These are phyloP conservation scores for Acinonyx jubatus DNA, from an alignment of 2,113 vertebrate genomes.

Conservation along the genomic window DNA sequence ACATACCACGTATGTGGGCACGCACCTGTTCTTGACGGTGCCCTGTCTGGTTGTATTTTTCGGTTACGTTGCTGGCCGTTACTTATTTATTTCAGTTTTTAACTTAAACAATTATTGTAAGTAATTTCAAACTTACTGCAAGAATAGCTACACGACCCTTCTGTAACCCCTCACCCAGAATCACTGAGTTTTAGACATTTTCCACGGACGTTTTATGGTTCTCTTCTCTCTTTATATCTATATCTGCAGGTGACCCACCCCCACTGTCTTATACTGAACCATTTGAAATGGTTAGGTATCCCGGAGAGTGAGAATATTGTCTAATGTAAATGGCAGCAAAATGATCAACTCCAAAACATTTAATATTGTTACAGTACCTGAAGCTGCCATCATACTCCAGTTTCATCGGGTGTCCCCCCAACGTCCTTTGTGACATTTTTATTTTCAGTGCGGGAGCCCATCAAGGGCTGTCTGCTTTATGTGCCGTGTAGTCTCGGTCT, in stretches of 20 bases:
- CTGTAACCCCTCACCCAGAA: neutral
- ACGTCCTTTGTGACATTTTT: neutral
- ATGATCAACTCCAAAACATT: neutral
- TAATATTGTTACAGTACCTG: neutral
- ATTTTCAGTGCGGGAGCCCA: neutral
- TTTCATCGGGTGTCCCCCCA: neutral
- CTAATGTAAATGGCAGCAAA: neutral
- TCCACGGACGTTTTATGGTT: neutral
- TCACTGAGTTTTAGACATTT: neutral
- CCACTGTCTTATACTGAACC: neutral
- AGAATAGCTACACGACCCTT: neutral
- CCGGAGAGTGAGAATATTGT: neutral
- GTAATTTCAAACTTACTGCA: neutral
- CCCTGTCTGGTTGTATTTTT: neutral
- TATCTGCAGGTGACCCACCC: neutral
- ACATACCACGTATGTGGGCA: neutral
- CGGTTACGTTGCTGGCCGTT: neutral
- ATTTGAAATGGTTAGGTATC: neutral
- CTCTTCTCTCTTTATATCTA: neutral
- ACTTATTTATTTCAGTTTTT: neutral
- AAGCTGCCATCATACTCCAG: neutral
- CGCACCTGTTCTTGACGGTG: neutral
- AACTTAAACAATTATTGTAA: neutral
- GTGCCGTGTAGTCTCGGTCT: neutral
- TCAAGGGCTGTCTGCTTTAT: neutral